A percentile compares a stretch with the other conserved stretches of the same genome.
These are phyloP conservation scores for Hormaphis cornu DNA, from an alignment of 1,140 invertebrate species.

Conservation along the genomic window DNA sequence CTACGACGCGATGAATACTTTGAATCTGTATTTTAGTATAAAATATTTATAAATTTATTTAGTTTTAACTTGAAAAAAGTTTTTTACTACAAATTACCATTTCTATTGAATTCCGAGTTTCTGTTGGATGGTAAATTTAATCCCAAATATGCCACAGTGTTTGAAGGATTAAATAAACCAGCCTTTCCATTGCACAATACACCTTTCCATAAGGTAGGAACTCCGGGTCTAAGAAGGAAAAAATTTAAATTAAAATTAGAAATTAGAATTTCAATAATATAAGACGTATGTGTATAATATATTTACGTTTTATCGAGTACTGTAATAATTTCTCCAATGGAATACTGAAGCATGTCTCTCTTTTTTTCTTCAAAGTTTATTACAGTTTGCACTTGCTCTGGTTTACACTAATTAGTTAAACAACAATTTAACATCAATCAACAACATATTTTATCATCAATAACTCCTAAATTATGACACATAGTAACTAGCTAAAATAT, in stretches of 20 bases:
- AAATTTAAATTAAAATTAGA: background rate
- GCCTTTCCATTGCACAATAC: slow-evolving; percentile 73
- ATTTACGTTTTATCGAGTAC: slow-evolving; percentile 71
- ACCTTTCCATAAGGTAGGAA: slow-evolving; percentile 65
- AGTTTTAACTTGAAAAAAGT: background rate
- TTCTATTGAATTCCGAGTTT: slow-evolving; percentile 50
- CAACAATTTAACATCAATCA: background rate
- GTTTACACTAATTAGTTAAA: slow-evolving; percentile 53
- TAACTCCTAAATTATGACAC: too few species aligned
- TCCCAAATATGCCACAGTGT: slow-evolving; percentile 77
- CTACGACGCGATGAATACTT: slow-evolving; percentile 54
- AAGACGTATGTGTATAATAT: too few species aligned
- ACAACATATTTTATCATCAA: slow-evolving; percentile 9
- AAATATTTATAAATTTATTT: background rate
- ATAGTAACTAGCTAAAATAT: too few species aligned
- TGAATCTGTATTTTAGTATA: slow-evolving; percentile 7
- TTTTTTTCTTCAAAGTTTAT: slow-evolving; percentile 43
- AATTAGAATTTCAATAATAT: background rate
- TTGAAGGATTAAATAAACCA: slow-evolving; percentile 80
- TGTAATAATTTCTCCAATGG: slow-evolving; percentile 82
- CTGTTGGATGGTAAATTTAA: slow-evolving; percentile 64
- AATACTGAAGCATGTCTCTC: slow-evolving; percentile 68
- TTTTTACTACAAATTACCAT: slow-evolving; percentile 42
- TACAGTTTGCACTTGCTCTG: slow-evolving; percentile 77
- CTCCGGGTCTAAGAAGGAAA: slow-evolving; percentile 34